Evolutionary conservation across 30 jellyfish, hydroid and myxozoan genomes (phyloP).

Genomic region (Aurelia sp.): DNA sequence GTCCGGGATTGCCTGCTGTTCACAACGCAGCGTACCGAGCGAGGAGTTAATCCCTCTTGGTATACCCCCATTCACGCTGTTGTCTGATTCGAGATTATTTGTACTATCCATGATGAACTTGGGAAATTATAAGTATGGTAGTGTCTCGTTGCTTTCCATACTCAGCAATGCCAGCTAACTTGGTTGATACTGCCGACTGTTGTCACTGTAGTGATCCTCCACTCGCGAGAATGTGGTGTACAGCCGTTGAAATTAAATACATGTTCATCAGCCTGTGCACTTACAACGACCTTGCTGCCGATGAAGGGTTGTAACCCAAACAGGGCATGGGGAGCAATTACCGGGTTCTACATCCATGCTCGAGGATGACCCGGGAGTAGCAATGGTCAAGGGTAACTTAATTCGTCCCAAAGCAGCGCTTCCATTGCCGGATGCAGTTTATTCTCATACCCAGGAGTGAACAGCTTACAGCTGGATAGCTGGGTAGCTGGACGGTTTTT

Average conservation of each 20-base stretch:
- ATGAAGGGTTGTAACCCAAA: conserved; percentile 19
- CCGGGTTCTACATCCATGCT: no score
- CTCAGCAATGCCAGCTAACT: conserved; percentile 28
- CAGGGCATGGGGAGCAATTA: conserved; percentile 12
- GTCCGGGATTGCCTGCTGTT: no score
- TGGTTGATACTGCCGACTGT: conserved; percentile 32
- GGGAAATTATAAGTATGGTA: conserved; percentile 16
- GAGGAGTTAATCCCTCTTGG: no score
- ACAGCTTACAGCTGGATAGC: no score
- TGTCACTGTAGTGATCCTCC: conserved; percentile 33
- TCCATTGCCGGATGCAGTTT: no score
- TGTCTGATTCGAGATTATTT: conserved; percentile 15
- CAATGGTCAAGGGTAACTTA: no score
- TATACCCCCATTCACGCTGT: not conserved
- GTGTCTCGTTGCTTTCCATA: conserved; percentile 33
- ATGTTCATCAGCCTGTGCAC: conserved; percentile 17
- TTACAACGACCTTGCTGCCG: conserved; percentile 30
- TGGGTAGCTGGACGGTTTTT: no score
- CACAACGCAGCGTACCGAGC: no score
- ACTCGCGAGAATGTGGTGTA: conserved; percentile 32
- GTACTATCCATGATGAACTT: conserved; percentile 23
- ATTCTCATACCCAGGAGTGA: no score
- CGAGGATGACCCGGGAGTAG: no score
- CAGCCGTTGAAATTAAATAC: conserved; percentile 31
- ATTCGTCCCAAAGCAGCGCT: no score